phyloP scores from a whole-genome alignment of 2,888 invertebrate species.

The Macropis europaea region DNA sequence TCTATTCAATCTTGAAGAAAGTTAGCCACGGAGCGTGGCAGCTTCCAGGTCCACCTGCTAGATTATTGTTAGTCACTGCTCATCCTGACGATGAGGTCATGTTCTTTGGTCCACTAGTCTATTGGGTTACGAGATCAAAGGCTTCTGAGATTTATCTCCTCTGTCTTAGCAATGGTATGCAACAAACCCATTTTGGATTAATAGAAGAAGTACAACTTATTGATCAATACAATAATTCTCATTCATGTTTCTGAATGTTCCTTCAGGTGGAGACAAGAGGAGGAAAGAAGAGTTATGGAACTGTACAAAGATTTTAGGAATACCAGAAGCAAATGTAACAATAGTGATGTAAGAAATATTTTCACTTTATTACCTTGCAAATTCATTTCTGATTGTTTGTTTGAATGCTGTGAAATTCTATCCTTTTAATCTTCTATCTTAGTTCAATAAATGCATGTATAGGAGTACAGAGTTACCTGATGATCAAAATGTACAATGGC shows the following conservation, averaged over 20 bases:
- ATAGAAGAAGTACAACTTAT: too few species aligned
- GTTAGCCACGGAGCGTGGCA: slow-evolving; percentile 76
- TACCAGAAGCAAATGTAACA: slow-evolving; percentile 88
- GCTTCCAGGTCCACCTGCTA: slow-evolving; percentile 76
- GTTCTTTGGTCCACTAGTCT: slow-evolving; percentile 97
- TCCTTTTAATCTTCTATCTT: slow-evolving; percentile 39
- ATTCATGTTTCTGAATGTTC: slow-evolving; percentile 38
- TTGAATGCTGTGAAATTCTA: slow-evolving; percentile 8
- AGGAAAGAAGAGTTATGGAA: slow-evolving; percentile 91
- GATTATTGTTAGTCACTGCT: slow-evolving; percentile 92
- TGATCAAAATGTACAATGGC: slow-evolving; percentile 89
- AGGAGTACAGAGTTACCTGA: slow-evolving; percentile 89
- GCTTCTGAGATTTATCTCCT: slow-evolving; percentile 88
- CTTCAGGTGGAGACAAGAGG: slow-evolving; percentile 73
- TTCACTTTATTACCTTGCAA: background rate
- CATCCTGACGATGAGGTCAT: slow-evolving; percentile 99
- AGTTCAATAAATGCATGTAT: slow-evolving; percentile 78
- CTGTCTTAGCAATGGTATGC: slow-evolving; percentile 91
- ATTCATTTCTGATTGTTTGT: background rate
- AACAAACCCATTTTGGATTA: background rate
- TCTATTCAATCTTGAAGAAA: slow-evolving; percentile 72
- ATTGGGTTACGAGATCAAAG: slow-evolving; percentile 84
- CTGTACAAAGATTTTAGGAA: slow-evolving; percentile 90
- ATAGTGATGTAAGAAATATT: slow-evolving; percentile 79
- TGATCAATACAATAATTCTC: background rate